A percentile compares a stretch with the other conserved stretches of the same genome.
Evolutionary conservation across 2,113 vertebrate genomes (phyloP).

Genomic region (Corythornis cristatus): DNA sequence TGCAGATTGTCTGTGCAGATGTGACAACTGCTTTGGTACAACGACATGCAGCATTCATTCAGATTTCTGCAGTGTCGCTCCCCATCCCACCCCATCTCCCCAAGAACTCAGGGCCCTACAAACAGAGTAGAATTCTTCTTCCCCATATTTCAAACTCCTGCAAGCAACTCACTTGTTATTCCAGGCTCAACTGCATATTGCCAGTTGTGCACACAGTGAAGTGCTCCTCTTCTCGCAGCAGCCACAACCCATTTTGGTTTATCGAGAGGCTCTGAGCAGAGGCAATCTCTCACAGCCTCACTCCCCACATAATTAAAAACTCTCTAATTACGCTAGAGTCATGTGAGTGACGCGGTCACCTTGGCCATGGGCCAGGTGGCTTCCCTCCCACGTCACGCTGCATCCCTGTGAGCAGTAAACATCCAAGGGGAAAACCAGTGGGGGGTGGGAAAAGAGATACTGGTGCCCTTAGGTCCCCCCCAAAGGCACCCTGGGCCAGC

Average conservation of each 20-base stretch:
- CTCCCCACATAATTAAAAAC: not conserved
- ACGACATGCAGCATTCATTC: not conserved
- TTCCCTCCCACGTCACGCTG: not conserved
- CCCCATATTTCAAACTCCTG: not conserved
- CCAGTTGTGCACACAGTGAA: not conserved
- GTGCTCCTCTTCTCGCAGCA: not conserved
- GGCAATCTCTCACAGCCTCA: not conserved
- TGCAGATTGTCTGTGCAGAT: not conserved
- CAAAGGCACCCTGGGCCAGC: not conserved
- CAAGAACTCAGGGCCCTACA: not conserved
- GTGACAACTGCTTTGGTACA: not conserved
- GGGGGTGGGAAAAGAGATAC: not conserved
- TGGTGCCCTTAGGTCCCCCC: not conserved
- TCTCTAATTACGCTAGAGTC: not conserved
- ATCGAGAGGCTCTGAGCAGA: not conserved
- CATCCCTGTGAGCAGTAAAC: slow-evolving; percentile 9
- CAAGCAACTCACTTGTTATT: not conserved
- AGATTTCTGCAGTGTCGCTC: not conserved
- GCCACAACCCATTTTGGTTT: not conserved
- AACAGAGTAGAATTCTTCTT: not conserved
- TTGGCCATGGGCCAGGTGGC: not conserved
- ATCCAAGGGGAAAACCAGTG: not conserved
- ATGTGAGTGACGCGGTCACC: not conserved
- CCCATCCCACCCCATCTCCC: not conserved
- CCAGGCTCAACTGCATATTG: not conserved